These are phyloP conservation scores for Ceyx erithaca DNA, from an alignment of 2,797 vertebrate species.

Conservation along the genomic window DNA sequence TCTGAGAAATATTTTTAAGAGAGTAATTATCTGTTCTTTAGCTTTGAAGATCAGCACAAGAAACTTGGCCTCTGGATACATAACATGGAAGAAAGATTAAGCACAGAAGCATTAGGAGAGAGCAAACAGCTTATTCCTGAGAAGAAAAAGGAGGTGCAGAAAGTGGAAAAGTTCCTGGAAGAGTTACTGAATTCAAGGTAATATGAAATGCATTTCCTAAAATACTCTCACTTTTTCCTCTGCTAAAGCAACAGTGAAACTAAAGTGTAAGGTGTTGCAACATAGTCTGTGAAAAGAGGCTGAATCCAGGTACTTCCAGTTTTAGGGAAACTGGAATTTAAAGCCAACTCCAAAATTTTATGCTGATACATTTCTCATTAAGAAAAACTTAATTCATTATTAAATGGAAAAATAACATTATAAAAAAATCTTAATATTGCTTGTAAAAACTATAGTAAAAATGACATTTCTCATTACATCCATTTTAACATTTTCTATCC, in stretches of 20 bases:
- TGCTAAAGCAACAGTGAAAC: not conserved
- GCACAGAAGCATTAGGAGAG: constrained; percentile 86
- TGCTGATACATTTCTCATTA: not conserved
- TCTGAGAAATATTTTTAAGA: not conserved
- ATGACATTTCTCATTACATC: not conserved
- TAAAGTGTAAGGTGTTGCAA: not conserved
- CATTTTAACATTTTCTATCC: not conserved
- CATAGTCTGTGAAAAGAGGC: not conserved
- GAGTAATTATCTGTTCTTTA: constrained; percentile 58
- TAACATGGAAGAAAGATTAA: constrained; percentile 90
- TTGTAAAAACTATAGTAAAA: not conserved
- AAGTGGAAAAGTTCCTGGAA: constrained; percentile 91
- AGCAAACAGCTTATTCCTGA: constrained; percentile 86
- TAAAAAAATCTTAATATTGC: not conserved
- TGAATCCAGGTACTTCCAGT: not conserved
- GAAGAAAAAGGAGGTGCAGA: constrained; percentile 88
- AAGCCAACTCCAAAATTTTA: not conserved
- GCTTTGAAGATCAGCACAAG: constrained; percentile 91
- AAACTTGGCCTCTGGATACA: constrained; percentile 90
- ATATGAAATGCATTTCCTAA: not conserved
- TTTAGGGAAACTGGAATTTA: not conserved
- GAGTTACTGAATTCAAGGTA: constrained; percentile 93
- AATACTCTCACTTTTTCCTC: not conserved
- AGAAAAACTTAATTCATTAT: not conserved
- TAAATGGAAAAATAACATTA: not conserved